These are phyloP conservation scores for Aldrovandia affinis DNA, from an alignment of 2,797 vertebrate genomes.

Conservation along the genomic window DNA sequence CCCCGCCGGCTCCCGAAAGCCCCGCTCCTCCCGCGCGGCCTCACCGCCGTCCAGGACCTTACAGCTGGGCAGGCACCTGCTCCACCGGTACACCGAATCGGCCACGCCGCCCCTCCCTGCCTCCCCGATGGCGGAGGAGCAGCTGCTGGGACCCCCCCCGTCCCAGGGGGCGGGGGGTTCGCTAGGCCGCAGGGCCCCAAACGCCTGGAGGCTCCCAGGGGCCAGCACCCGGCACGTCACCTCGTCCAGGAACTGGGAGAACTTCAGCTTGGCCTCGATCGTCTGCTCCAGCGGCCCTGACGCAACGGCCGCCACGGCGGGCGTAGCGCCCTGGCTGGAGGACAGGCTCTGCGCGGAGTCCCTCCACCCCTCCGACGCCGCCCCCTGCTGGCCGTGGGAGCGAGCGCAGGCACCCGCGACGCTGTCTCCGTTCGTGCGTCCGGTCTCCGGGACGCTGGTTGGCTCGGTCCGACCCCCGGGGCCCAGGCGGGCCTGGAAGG, in stretches of 20 bases:
- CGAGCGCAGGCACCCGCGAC: constrained; percentile 45
- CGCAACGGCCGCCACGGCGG: constrained; percentile 57
- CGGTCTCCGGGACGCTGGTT: constrained; percentile 58
- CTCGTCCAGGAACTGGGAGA: constrained; percentile 91
- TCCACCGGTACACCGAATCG: constrained; percentile 66
- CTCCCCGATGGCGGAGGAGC: constrained; percentile 60
- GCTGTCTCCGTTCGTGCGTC: constrained; percentile 66
- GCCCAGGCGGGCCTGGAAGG: constrained; percentile 54
- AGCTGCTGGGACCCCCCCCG: constrained; percentile 10
- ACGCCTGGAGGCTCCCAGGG: constrained; percentile 69
- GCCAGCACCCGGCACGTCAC: constrained; percentile 83
- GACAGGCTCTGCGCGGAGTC: constrained; percentile 58
- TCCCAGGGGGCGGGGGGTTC: constrained; percentile 38
- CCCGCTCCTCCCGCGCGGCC: constrained; percentile 60
- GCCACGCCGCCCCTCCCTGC: constrained; percentile 50
- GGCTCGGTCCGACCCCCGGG: constrained; percentile 55
- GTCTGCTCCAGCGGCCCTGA: constrained; percentile 63
- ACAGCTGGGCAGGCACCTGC: constrained; percentile 68
- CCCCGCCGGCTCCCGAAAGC: constrained; percentile 57
- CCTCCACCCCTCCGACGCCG: constrained; percentile 46
- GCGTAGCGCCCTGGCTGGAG: constrained; percentile 57
- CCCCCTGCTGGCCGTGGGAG: constrained; percentile 55
- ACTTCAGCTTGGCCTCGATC: constrained; percentile 80
- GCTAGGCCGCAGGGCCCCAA: constrained; percentile 57
- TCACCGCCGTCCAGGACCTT: constrained; percentile 77